Evolutionary conservation across 2,113 vertebrate species (phyloP).

Genomic region (Gnathonemus longibarbis): DNA sequence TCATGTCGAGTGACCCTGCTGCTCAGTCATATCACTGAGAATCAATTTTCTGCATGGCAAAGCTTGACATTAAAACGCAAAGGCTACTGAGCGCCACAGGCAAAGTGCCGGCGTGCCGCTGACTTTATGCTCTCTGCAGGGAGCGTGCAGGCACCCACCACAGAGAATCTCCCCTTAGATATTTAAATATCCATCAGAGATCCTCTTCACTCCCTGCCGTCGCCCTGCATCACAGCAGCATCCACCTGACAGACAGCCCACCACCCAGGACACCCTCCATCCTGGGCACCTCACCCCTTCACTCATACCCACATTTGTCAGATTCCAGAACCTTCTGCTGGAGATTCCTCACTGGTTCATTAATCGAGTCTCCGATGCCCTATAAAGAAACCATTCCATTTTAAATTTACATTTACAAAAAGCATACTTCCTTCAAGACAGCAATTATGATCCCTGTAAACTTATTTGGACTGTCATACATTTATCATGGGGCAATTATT

Average conservation of each 20-base stretch:
- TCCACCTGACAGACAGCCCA: neutral
- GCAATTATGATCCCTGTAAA: neutral
- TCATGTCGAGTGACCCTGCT: constrained; percentile 31
- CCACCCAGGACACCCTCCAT: neutral
- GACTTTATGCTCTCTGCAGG: constrained; percentile 25
- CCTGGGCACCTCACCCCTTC: neutral
- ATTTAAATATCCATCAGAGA: constrained; percentile 18
- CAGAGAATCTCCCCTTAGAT: neutral
- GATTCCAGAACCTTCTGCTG: neutral
- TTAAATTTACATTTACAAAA: neutral
- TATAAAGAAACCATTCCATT: neutral
- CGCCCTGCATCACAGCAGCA: neutral
- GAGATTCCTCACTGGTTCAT: neutral
- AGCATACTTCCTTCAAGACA: neutral
- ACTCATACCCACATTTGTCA: neutral
- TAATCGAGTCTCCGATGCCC: neutral
- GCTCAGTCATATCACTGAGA: constrained; percentile 41
- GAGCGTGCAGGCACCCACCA: neutral
- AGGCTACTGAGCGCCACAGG: constrained; percentile 41
- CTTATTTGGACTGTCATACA: neutral
- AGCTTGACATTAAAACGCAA: constrained; percentile 44
- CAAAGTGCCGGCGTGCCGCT: constrained; percentile 29
- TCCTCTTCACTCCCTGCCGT: neutral
- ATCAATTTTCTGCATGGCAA: constrained; percentile 45
- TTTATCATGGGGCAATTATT: neutral